phyloP scores from a whole-genome alignment of 1,140 invertebrate species.

The Drosophila bifasciata region DNA sequence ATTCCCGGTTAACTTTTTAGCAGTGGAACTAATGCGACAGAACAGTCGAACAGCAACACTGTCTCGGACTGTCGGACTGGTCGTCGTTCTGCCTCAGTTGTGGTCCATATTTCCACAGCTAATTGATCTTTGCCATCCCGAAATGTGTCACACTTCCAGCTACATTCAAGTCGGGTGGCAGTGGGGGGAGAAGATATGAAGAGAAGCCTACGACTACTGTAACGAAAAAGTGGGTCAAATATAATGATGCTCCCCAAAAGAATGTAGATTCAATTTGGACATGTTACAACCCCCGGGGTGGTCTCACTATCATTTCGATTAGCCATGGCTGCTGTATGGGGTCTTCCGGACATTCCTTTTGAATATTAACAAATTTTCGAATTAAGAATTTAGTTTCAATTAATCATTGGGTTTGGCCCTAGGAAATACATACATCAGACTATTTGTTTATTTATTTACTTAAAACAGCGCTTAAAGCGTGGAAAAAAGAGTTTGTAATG shows the following conservation, averaged over 20 bases:
- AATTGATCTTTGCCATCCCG: conserved; percentile 47
- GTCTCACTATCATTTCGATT: too few relatives aligned
- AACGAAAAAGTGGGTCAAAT: conserved; percentile 34
- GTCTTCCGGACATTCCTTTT: too few relatives aligned
- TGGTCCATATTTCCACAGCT: conserved; percentile 47
- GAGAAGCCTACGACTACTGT: background rate
- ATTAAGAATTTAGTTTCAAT: too few relatives aligned
- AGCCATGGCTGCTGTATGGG: too few relatives aligned
- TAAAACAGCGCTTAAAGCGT: too few relatives aligned
- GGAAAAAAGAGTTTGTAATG: too few relatives aligned
- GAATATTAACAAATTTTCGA: too few relatives aligned
- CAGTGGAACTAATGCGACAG: conserved; percentile 29
- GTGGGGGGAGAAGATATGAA: background rate
- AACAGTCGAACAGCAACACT: conserved; percentile 10
- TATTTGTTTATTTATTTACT: too few relatives aligned
- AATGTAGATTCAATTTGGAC: conserved; percentile 41
- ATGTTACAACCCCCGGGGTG: too few relatives aligned
- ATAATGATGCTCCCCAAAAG: conserved; percentile 38
- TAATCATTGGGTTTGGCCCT: too few relatives aligned
- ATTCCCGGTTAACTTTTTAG: conserved; percentile 26
- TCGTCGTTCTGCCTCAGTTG: background rate
- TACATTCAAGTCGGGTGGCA: background rate
- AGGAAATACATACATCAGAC: too few relatives aligned
- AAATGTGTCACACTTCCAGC: conserved; percentile 43
- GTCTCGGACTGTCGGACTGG: too few relatives aligned